Base-by-base conservation (phyloP, 2,888 invertebrate species). In the Gari tellinella region DNA sequence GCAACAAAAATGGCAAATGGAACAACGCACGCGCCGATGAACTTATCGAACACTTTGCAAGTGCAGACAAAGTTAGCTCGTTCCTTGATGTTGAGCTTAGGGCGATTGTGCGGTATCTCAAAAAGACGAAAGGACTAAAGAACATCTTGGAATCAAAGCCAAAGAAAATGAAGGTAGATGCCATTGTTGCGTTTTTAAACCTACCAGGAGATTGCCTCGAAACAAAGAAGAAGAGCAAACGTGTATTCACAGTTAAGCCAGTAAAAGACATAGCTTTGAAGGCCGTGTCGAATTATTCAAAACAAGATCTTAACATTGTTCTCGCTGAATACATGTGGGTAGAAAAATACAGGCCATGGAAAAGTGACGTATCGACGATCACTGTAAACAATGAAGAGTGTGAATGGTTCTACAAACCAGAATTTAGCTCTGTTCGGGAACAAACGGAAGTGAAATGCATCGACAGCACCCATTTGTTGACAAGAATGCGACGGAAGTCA, bases 391-490 rank as follows among this genome's bases (percentile, higher is more conserved):
- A 57, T 21, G 21, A 52, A 14, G 17, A 51, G 2, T 25, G 46
- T 12, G 25, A 46, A 19, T 78, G 75, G 76, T 70, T 73, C 52
- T 80, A 70, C 25, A 67, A 51, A 56, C 77, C 72, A 2, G 80
- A 76, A 14, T 70, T 61, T 37, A 74, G 65, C 49, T 17, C 19
- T 0, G 4, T 3, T 12, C 46, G 77, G 26, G 17, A 72, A n/a
- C 69, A 75, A 49, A 46, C 55, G 31, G 81, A 81, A 61, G 81
- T 78, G 5, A 25, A 46, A 8, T 81, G 74, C 19, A 64, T 80
- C 2, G 81, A 77, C 46, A 56, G 69, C 0, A 67, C 72, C 10
- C 77, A 81, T 58, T 37, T 81, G n/a, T 26, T 69, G 1, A 81
- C 77, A n/a, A 25, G 75, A 49, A 8, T 64, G 10, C 46, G 78